Conservation (phyloP, 2,113 vertebrate genomes). For the Spea bombifrons region DNA sequence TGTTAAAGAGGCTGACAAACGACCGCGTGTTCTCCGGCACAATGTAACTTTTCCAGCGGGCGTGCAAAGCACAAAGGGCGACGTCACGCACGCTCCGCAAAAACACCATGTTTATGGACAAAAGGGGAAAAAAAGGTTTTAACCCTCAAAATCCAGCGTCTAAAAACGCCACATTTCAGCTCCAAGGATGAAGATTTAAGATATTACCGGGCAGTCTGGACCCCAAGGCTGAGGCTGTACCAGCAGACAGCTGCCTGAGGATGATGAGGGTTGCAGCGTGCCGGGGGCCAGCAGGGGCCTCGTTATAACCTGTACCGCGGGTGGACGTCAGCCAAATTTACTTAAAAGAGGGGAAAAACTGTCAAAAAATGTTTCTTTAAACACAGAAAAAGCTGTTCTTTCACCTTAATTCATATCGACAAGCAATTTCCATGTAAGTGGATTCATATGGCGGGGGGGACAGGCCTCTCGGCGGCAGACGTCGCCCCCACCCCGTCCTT, state of each 20-base stretch:
- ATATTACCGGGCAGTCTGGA: too few species aligned
- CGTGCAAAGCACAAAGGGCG: constrained; percentile 3
- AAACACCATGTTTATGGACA: too few species aligned
- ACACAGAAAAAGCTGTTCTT: constrained; percentile 77
- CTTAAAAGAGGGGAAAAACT: constrained; percentile 87
- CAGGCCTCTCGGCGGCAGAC: constrained; percentile 61
- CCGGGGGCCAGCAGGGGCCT: background rate
- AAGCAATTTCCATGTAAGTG: constrained; percentile 89
- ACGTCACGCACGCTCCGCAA: background rate
- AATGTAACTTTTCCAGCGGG: constrained; percentile 15
- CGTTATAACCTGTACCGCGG: constrained; percentile 66
- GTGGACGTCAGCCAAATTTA: constrained; percentile 83
- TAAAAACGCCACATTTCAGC: too few species aligned
- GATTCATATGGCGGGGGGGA: constrained; percentile 75
- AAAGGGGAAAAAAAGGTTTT: too few species aligned
- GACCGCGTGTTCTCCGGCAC: constrained; percentile 5
- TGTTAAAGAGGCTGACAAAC: constrained; percentile 45
- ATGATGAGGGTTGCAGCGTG: background rate
- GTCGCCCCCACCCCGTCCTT: constrained; percentile 44
- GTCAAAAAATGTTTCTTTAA: constrained; percentile 83
- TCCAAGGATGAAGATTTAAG: too few species aligned
- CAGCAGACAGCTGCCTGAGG: background rate
- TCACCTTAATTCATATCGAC: constrained; percentile 83
- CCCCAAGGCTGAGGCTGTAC: too few species aligned
- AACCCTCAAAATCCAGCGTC: too few species aligned